Evolutionary conservation across 1,140 invertebrate genomes (phyloP).

Genomic region (Sitophilus oryzae): DNA sequence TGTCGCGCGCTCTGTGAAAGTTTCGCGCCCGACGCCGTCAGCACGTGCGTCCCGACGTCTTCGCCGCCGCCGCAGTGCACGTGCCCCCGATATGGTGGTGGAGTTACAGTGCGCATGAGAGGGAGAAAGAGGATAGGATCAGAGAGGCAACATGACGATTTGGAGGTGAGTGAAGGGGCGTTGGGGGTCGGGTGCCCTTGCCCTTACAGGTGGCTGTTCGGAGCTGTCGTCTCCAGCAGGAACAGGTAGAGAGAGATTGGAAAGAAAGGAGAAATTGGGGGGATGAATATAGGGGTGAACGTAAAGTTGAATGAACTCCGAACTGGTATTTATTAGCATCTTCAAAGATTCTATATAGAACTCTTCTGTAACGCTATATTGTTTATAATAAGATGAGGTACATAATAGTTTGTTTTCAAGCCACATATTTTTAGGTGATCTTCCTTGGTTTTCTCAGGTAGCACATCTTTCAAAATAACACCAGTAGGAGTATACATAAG

Average conservation of each 20-base stretch:
- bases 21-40: conserved; percentile 26
- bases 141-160: conserved; percentile 23
- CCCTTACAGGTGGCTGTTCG: conserved; percentile 18
- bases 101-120: conserved; percentile 27
- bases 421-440: too few relatives aligned
- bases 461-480: too few relatives aligned
- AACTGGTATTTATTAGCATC: too few relatives aligned
- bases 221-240: neutral
- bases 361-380: too few relatives aligned
- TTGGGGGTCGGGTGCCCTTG: conserved; percentile 8
- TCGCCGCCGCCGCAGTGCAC: neutral
- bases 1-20: conserved; percentile 30
- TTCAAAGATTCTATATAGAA: too few relatives aligned
- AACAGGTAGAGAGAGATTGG: neutral
- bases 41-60: conserved; percentile 27
- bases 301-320: neutral
- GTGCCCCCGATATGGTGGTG: conserved; percentile 29
- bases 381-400: too few relatives aligned
- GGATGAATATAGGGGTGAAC: too few relatives aligned
- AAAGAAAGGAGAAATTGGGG: neutral
- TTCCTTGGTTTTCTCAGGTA: too few relatives aligned
- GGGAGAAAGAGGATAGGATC: conserved; percentile 15
- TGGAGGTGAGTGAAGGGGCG: conserved; percentile 24
- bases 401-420: too few relatives aligned
- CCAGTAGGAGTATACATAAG: too few relatives aligned